Conservation (phyloP, 2,797 vertebrate species). For the Pangasius krempfi region DNA sequence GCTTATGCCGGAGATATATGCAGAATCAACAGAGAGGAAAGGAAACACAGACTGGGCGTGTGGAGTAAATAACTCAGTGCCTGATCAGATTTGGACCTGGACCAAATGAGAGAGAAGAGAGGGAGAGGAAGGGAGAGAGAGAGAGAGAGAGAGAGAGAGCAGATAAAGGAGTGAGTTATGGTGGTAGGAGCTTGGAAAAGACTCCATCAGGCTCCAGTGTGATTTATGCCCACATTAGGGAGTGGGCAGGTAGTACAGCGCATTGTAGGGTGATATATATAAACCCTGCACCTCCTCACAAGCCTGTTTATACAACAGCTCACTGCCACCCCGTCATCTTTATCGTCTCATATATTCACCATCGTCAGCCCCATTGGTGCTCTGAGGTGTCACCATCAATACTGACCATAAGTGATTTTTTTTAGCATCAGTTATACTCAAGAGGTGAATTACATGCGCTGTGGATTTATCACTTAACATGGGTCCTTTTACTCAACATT, state of each 20-base stretch:
- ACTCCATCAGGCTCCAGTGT: constrained; percentile 30
- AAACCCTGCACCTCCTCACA: constrained; percentile 1
- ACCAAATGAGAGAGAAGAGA: background rate
- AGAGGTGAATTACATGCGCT: background rate
- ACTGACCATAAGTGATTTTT: background rate
- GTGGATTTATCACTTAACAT: background rate
- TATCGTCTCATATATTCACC: constrained; percentile 9
- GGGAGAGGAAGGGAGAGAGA: background rate
- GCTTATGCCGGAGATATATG: background rate
- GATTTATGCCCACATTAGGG: constrained; percentile 52
- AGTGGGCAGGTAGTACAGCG: constrained; percentile 22
- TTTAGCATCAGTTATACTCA: background rate
- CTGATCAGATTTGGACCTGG: background rate
- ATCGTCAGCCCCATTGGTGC: background rate
- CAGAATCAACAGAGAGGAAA: background rate
- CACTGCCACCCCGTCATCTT: background rate
- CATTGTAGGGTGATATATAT: constrained; percentile 46
- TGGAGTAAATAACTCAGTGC: constrained; percentile 5
- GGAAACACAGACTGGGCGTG: background rate
- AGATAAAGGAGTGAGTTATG: background rate
- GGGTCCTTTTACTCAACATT: background rate
- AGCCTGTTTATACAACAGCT: background rate
- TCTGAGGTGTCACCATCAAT: background rate
- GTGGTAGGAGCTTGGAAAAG: constrained; percentile 32
- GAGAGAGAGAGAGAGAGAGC: background rate